A percentile compares a stretch with the other conserved stretches of the same genome.
phyloP scores from a whole-genome alignment of 2,888 invertebrate species.

The Dyspetes luteomarginatus region DNA sequence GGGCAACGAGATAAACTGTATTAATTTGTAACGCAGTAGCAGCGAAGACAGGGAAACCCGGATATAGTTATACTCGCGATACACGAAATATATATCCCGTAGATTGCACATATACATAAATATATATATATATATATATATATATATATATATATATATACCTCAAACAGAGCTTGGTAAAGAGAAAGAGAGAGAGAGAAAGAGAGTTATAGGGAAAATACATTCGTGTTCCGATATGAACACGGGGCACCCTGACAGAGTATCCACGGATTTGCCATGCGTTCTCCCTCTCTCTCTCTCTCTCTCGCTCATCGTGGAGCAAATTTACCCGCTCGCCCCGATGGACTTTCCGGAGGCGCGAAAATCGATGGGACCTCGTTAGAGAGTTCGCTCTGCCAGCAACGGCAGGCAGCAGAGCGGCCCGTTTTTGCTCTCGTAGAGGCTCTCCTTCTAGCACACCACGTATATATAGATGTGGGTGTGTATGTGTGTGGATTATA shows the following conservation, averaged over 20 bases:
- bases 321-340: conserved; percentile 60
- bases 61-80: conserved; percentile 12
- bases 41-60: conserved; percentile 13
- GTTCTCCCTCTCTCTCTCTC: conserved; percentile 25
- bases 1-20: conserved; percentile 56
- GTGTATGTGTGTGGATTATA: neutral
- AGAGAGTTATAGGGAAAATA: conserved; percentile 33
- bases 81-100: conserved; percentile 27
- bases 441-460: conserved; percentile 28
- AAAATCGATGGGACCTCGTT: conserved; percentile 67
- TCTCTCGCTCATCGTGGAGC: conserved; percentile 26
- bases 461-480: neutral
- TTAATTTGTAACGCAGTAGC: conserved; percentile 58
- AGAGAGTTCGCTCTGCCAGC: conserved; percentile 64
- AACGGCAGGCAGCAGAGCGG: conserved; percentile 39
- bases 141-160: neutral
- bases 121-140: neutral
- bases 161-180: neutral
- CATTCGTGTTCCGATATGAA: conserved; percentile 48
- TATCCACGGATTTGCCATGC: conserved; percentile 56
- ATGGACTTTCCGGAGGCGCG: conserved; percentile 66
- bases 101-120: conserved; percentile 25
- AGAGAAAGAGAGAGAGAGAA: neutral
- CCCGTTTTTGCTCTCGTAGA: conserved; percentile 54
- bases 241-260: conserved; percentile 36